Evolutionary conservation across 2,797 vertebrate genomes (phyloP).

Genomic region (Carcharodon carcharias): DNA sequence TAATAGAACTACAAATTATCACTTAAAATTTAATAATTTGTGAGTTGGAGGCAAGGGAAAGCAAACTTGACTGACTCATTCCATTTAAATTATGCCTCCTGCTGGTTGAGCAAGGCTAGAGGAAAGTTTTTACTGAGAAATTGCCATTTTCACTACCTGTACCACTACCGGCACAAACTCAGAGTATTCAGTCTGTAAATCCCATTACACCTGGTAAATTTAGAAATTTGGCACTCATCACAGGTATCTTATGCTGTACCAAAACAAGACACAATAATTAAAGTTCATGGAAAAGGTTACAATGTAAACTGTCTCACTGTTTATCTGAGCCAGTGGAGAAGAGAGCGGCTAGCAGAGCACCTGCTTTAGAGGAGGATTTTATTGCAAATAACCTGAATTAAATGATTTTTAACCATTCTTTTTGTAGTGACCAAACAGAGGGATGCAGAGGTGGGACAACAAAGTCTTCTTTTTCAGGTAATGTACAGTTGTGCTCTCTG

Average conservation of each 20-base stretch:
- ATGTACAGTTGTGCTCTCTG: neutral
- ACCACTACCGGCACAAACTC: neutral
- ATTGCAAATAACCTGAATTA: neutral
- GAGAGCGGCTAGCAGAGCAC: neutral
- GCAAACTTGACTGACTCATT: neutral
- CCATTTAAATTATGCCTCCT: neutral
- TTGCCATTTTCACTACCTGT: neutral
- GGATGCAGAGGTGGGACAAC: conserved; percentile 82
- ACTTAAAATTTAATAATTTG: neutral
- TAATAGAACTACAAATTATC: neutral
- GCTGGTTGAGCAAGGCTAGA: neutral
- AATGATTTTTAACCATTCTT: conserved; percentile 31
- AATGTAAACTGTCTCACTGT: neutral
- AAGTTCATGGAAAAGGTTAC: neutral
- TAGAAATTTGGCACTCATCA: neutral
- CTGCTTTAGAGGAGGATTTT: neutral
- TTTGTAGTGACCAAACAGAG: conserved; percentile 88
- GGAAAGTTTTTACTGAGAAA: neutral
- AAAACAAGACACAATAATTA: neutral
- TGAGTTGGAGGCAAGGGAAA: neutral
- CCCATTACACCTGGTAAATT: neutral
- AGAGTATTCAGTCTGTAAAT: neutral
- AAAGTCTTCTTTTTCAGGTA: conserved; percentile 95
- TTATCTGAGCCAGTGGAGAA: neutral
- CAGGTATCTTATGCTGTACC: neutral